A percentile compares a stretch with the other conserved stretches of the same genome.
These are phyloP conservation scores for Pissodes strobi DNA, from an alignment of 1,140 invertebrate genomes.

Conservation along the genomic window DNA sequence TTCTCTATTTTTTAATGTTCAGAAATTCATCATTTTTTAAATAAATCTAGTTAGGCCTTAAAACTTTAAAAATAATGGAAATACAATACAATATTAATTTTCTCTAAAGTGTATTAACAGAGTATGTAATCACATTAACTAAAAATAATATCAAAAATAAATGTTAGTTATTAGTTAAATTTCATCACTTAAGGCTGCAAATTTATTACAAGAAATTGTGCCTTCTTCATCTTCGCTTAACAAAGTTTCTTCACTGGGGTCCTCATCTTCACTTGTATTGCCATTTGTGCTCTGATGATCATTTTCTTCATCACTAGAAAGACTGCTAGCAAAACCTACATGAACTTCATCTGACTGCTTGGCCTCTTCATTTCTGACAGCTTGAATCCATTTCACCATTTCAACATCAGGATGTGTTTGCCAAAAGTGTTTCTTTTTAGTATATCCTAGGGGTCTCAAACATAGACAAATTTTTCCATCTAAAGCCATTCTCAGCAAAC, in stretches of 20 bases:
- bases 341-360: not conserved
- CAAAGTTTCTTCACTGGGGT: not conserved
- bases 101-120: too few relatives aligned
- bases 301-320: conserved; percentile 24
- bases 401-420: conserved; percentile 63
- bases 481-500: conserved; percentile 81
- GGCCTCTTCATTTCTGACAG: conserved; percentile 53
- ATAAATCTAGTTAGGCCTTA: too few relatives aligned
- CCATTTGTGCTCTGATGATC: conserved; percentile 12
- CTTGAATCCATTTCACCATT: conserved; percentile 68
- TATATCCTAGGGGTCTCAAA: conserved; percentile 74
- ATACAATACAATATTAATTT: too few relatives aligned
- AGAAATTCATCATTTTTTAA: too few relatives aligned
- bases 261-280: conserved; percentile 26
- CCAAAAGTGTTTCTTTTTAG: conserved; percentile 61
- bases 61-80: too few relatives aligned
- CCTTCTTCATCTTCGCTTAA: conserved; percentile 15
- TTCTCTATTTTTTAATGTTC: too few relatives aligned
- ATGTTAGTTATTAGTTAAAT: too few relatives aligned
- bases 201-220: conserved; percentile 41
- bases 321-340: not conserved
- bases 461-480: conserved; percentile 85
- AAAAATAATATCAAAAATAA: too few relatives aligned
- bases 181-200: conserved; percentile 42
- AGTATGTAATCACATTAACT: too few relatives aligned